These are phyloP conservation scores for Bombus vancouverensis DNA, from an alignment of 1,140 invertebrate genomes.

Conservation along the genomic window DNA sequence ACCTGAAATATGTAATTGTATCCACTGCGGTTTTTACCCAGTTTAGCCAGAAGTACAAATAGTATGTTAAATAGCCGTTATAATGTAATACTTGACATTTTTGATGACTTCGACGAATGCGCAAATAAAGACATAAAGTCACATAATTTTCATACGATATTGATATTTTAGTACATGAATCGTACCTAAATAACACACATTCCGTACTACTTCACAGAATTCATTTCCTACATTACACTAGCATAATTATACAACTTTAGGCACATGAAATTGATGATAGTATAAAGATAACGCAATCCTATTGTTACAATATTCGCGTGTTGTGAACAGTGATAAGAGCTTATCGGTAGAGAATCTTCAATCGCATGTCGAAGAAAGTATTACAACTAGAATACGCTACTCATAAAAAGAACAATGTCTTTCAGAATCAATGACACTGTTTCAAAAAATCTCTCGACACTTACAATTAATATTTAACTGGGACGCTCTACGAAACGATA, in stretches of 20 bases:
- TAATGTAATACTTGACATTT: not conserved
- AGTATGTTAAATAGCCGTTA: not conserved
- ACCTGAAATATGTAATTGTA: too few species aligned
- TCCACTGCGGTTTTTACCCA: accelerated
- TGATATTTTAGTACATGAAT: not conserved
- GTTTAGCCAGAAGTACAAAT: too few species aligned
- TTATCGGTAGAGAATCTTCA: not conserved
- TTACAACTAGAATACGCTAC: not conserved
- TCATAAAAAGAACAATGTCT: not conserved
- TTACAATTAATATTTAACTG: too few species aligned
- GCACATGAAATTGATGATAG: not conserved
- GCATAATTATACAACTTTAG: not conserved
- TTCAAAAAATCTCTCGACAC: too few species aligned
- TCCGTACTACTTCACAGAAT: too few species aligned
- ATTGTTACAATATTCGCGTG: not conserved
- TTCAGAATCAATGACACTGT: too few species aligned
- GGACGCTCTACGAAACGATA: not conserved
- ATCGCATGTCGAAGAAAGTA: not conserved
- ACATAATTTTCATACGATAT: too few species aligned
- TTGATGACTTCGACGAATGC: not conserved
- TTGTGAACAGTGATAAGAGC: not conserved
- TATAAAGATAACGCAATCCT: too few species aligned
- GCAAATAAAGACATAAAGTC: too few species aligned
- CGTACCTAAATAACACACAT: not conserved
- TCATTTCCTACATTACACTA: too few species aligned